Evolutionary conservation across 2,797 vertebrate species (phyloP).

Genomic region (Taenioides sp.): DNA sequence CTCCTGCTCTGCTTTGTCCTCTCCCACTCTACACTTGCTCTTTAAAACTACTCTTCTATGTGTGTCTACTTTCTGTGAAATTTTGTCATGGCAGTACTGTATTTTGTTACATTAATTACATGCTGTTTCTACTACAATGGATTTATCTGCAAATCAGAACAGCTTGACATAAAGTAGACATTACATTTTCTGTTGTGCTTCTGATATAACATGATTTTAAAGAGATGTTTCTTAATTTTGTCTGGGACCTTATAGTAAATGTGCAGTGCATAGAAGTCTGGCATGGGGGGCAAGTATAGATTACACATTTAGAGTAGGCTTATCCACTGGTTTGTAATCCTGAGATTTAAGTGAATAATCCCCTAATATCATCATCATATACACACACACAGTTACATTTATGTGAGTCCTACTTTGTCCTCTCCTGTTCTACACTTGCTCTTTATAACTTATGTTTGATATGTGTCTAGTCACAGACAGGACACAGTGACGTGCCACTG

Average conservation of each 20-base stretch:
- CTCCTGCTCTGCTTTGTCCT: conserved; percentile 42
- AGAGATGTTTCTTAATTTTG: conserved; percentile 36
- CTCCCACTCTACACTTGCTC: conserved; percentile 12
- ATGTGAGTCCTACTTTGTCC: conserved; percentile 29
- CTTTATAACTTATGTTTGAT: conserved; percentile 19
- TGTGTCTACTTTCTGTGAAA: conserved; percentile 75
- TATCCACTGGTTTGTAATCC: conserved; percentile 58
- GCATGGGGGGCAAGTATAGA: conserved; percentile 45
- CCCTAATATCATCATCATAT: conserved; percentile 31
- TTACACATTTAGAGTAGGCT: conserved; percentile 56
- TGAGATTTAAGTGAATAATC: conserved; percentile 61
- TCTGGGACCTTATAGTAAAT: conserved; percentile 34
- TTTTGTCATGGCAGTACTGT: conserved; percentile 11
- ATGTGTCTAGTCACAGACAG: conserved; percentile 83
- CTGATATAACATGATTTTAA: conserved; percentile 25
- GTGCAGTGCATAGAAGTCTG: conserved; percentile 43
- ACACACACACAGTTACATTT: conserved; percentile 47
- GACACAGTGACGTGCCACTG: conserved; percentile 82
- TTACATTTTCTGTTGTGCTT: conserved; percentile 1
- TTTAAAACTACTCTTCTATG: conserved; percentile 17
- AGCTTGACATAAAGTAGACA: conserved; percentile 3
- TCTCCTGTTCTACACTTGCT: conserved; percentile 11
- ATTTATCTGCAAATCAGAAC: conserved; percentile 16
- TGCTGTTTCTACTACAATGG: conserved; percentile 15
- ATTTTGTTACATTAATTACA: conserved; percentile 27